Conservation (phyloP, 2,888 invertebrate genomes). For the Pogonocherus hispidulus region DNA sequence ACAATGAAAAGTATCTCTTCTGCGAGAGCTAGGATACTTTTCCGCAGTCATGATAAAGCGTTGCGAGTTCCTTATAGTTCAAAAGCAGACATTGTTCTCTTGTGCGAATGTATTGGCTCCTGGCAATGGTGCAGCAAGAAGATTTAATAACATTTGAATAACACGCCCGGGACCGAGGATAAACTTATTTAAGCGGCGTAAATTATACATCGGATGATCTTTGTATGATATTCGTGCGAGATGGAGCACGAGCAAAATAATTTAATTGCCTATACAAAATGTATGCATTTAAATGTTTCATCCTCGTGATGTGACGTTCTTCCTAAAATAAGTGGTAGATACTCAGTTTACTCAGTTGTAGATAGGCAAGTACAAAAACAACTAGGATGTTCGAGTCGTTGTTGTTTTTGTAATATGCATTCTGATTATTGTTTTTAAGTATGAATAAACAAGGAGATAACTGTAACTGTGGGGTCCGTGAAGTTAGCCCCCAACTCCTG, state of each 20-base stretch:
- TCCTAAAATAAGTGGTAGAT: no score
- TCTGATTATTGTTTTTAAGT: no score
- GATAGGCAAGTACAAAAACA: no score
- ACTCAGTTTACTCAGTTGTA: no score
- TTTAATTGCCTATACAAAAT: constrained; percentile 19
- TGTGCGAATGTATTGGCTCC: constrained; percentile 24
- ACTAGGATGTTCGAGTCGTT: no score
- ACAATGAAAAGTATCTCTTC: constrained; percentile 33
- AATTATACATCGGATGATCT: constrained; percentile 33
- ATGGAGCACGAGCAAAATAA: constrained; percentile 7
- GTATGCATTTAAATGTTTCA: constrained; percentile 16
- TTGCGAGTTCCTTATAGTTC: constrained; percentile 8
- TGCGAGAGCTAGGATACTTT: constrained; percentile 10
- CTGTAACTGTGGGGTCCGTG: no score
- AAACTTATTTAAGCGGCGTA: constrained; percentile 44
- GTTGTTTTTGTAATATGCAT: no score
- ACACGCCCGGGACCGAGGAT: constrained; percentile 30
- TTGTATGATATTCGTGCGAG: constrained; percentile 13
- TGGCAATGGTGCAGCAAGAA: constrained; percentile 18
- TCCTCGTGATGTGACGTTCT: no score
- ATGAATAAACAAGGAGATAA: no score
- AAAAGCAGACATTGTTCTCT: constrained; percentile 27
- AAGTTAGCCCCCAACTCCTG: no score
- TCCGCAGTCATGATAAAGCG: constrained; percentile 2
- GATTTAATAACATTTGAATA: constrained; percentile 42